Evolutionary conservation across 2,888 invertebrate species (phyloP).

Genomic region (Cheilosia pagana): DNA sequence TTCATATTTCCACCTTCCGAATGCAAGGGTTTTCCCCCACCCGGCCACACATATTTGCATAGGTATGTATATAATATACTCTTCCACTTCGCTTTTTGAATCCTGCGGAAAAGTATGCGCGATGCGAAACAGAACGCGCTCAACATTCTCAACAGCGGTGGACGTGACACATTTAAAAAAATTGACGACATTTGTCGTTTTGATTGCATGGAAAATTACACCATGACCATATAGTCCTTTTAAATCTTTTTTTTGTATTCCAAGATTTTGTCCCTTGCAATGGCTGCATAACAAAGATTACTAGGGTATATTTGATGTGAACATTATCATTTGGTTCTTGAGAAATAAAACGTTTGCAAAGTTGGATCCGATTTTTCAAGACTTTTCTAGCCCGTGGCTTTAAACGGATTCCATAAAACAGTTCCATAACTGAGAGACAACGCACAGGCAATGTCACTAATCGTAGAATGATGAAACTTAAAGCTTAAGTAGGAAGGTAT

Average conservation of each 20-base stretch:
- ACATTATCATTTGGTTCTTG: conserved; percentile 7
- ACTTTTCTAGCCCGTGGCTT: no score
- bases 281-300: conserved; percentile 48
- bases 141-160: conserved; percentile 72
- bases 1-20: conserved; percentile 71
- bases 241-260: conserved; percentile 42
- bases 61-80: conserved; percentile 10
- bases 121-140: conserved; percentile 43
- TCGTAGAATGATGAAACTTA: no score
- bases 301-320: conserved; percentile 8
- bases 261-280: conserved; percentile 13
- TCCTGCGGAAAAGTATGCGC: conserved; percentile 10
- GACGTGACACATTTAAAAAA: conserved; percentile 78
- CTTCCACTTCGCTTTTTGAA: conserved; percentile 3
- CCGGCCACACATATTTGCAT: conserved; percentile 37
- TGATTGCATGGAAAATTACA: conserved; percentile 77
- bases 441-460: no score
- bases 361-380: background rate
- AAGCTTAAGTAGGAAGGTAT: no score
- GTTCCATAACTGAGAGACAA: no score
- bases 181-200: conserved; percentile 78
- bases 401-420: no score
- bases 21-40: conserved; percentile 28
- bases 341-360: conserved; percentile 7
- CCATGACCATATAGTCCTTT: conserved; percentile 53